Evolutionary conservation across 1,140 invertebrate genomes (phyloP).

Genomic region (Sitodiplosis mosellana): DNA sequence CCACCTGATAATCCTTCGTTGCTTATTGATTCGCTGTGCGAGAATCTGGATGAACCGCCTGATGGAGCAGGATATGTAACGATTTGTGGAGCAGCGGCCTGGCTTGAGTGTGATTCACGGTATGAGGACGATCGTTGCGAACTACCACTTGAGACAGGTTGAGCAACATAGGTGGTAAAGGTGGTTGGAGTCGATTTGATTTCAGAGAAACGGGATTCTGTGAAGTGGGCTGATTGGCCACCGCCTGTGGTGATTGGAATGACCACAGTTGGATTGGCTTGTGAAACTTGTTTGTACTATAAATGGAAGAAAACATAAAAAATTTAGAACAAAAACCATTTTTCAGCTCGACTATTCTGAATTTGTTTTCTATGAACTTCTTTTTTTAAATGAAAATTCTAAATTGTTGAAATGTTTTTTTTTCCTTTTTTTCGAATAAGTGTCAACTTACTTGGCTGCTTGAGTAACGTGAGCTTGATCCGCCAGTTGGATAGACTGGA

Average conservation of each 20-base stretch:
- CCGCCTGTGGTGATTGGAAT: background rate
- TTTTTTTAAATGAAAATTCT: no score
- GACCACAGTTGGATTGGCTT: background rate
- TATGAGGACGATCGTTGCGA: conserved; percentile 11
- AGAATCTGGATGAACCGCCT: conserved; percentile 11
- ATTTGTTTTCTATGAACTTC: no score
- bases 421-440: background rate
- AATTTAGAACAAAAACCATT: no score
- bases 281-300: no score
- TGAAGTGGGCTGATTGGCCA: background rate
- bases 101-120: conserved; percentile 3
- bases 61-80: conserved; percentile 3
- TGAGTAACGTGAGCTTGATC: background rate
- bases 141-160: conserved; percentile 8
- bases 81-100: conserved; percentile 5
- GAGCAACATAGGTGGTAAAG: conserved; percentile 5
- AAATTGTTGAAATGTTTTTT: no score
- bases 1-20: background rate
- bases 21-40: background rate
- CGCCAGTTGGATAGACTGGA: background rate
- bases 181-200: no score
- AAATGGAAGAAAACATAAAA: no score
- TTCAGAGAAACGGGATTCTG: no score
- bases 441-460: background rate
- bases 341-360: no score